Evolutionary conservation across 2,113 vertebrate species (phyloP).

Genomic region (Eulemur rufifrons): DNA sequence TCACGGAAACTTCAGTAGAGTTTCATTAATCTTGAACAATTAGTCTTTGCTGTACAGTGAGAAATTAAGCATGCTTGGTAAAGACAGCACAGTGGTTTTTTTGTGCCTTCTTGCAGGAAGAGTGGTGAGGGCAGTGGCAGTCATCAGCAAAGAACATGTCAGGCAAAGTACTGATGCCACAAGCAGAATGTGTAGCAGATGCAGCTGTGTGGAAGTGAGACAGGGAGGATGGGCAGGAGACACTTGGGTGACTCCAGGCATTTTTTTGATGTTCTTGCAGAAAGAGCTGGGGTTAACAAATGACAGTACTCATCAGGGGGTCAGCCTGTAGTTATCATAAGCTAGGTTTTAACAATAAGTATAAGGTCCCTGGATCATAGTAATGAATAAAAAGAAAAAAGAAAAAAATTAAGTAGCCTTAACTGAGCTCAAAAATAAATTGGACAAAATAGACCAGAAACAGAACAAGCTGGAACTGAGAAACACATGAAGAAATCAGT

Average conservation of each 20-base stretch:
- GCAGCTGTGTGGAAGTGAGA: background rate
- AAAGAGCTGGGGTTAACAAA: background rate
- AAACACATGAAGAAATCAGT: background rate
- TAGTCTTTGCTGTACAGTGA: background rate
- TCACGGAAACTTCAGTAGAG: background rate
- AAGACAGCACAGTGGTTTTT: too few species aligned
- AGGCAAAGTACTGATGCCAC: background rate
- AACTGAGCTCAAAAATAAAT: background rate
- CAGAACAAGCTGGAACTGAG: background rate
- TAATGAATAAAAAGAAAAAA: background rate
- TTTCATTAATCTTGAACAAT: background rate
- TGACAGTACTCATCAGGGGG: background rate
- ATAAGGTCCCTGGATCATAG: background rate
- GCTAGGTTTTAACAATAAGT: background rate
- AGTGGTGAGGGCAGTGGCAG: background rate
- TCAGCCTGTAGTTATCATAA: background rate
- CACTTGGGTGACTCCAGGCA: background rate
- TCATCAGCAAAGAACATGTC: background rate
- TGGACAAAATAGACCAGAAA: background rate
- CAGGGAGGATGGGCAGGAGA: background rate
- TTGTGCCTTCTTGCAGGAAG: background rate
- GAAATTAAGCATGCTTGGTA: background rate
- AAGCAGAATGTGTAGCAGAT: background rate
- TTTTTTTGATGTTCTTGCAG: background rate
- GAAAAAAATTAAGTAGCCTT: background rate